Percentiles rank a stretch among this genome's conserved stretches.
These are phyloP conservation scores for Gobiocypris rarus DNA, from an alignment of 2,113 vertebrate genomes.

Conservation along the genomic window DNA sequence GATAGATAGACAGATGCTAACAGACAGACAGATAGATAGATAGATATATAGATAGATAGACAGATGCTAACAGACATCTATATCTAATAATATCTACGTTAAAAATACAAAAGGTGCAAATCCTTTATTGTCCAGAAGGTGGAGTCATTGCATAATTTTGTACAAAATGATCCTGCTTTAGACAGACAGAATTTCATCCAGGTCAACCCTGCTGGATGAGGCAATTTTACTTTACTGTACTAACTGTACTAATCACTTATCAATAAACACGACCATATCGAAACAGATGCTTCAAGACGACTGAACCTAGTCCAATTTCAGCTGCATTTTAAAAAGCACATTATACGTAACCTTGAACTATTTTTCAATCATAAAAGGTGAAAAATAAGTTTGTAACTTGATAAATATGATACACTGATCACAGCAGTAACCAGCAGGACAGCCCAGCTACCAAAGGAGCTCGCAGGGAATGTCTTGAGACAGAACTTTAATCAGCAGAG, in stretches of 20 bases:
- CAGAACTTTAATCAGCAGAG: not conserved
- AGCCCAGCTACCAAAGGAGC: not conserved
- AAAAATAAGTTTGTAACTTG: not conserved
- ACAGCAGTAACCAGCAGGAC: no score
- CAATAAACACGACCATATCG: not conserved
- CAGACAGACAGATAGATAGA: no score
- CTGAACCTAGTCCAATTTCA: not conserved
- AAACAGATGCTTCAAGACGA: not conserved
- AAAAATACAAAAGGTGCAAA: not conserved
- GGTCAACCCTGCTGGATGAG: not conserved
- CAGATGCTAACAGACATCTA: no score
- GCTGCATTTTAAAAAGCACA: not conserved
- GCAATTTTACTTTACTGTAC: not conserved
- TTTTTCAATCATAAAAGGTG: not conserved
- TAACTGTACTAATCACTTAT: not conserved
- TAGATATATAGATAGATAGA: no score
- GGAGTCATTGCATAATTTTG: not conserved
- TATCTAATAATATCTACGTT: no score
- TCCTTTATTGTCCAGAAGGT: slow-evolving; percentile 10
- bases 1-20: no score
- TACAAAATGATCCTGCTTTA: not conserved
- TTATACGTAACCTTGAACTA: not conserved
- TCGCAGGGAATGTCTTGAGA: not conserved
- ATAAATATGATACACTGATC: not conserved
- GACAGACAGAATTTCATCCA: no score